Percentiles rank a stretch among this genome's conserved stretches.
Evolutionary conservation across 2,888 invertebrate species (phyloP).

Genomic region (Pegoplata infirma): DNA sequence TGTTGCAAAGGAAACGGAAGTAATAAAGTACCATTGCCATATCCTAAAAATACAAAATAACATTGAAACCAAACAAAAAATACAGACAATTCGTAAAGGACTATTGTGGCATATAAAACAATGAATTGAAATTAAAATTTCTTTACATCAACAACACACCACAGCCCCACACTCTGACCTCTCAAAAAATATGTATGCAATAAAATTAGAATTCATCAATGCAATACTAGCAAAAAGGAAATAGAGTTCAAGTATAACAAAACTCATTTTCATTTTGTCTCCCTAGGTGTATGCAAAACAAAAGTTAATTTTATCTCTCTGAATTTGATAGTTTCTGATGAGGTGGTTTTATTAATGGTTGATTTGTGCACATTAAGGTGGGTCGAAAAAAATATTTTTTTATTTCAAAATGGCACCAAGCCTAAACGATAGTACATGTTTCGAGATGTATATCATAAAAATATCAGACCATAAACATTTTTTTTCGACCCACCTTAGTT

Average conservation of each 20-base stretch:
- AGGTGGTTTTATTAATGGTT: conserved; percentile 31
- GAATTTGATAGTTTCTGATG: conserved; percentile 36
- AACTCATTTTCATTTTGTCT: not conserved
- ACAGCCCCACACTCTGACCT: too few species aligned
- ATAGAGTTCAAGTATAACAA: not conserved
- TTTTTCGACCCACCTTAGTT: too few species aligned
- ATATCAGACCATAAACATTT: too few species aligned
- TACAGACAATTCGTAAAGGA: not conserved
- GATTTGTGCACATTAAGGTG: too few species aligned
- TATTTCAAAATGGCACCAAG: too few species aligned
- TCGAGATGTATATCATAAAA: too few species aligned
- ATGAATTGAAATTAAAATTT: conserved; percentile 31
- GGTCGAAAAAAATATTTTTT: too few species aligned
- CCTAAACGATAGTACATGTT: too few species aligned
- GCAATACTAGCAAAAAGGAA: conserved; percentile 6
- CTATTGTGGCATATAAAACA: not conserved
- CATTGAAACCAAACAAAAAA: not conserved
- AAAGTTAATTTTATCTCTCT: not conserved
- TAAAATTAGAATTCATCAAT: conserved; percentile 12
- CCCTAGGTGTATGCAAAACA: not conserved
- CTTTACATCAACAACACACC: not conserved
- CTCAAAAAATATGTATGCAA: not conserved
- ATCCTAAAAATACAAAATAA: not conserved
- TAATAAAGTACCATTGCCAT: conserved; percentile 30
- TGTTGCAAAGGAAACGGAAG: conserved; percentile 35